Percentiles rank a stretch among this genome's conserved stretches.
Conservation (phyloP, 2,797 vertebrate genomes). For the Enteromius treurensis region DNA sequence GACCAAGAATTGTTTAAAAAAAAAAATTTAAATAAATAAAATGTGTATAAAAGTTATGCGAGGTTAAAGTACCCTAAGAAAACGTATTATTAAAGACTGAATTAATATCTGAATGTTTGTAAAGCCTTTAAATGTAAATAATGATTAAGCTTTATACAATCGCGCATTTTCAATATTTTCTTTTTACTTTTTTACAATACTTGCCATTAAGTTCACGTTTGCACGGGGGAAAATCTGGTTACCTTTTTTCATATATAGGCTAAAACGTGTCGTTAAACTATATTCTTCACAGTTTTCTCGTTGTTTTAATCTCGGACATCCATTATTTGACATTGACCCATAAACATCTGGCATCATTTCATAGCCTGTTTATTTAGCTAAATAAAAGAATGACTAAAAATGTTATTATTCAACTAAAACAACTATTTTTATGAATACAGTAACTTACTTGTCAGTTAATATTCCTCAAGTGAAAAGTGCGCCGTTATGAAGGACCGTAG, state of each 20-base stretch:
- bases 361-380: neutral
- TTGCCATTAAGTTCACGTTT: neutral
- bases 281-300: neutral
- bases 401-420: neutral
- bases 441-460: constrained; percentile 30
- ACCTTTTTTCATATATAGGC: no score
- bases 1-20: neutral
- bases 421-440: neutral
- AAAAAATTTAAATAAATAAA: neutral
- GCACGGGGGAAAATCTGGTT: neutral
- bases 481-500: constrained; percentile 4
- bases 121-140: neutral
- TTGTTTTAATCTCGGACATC: neutral
- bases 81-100: neutral
- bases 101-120: neutral
- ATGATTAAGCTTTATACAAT: neutral
- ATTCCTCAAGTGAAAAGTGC: constrained; percentile 26
- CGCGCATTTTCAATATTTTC: neutral
- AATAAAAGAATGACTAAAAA: no score
- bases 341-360: neutral
- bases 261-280: neutral
- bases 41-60: neutral
- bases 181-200: neutral
- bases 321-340: neutral
- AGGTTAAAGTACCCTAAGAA: no score